Base-by-base conservation (phyloP, 1,140 invertebrate species). In the Lasioglossum baleicum region DNA sequence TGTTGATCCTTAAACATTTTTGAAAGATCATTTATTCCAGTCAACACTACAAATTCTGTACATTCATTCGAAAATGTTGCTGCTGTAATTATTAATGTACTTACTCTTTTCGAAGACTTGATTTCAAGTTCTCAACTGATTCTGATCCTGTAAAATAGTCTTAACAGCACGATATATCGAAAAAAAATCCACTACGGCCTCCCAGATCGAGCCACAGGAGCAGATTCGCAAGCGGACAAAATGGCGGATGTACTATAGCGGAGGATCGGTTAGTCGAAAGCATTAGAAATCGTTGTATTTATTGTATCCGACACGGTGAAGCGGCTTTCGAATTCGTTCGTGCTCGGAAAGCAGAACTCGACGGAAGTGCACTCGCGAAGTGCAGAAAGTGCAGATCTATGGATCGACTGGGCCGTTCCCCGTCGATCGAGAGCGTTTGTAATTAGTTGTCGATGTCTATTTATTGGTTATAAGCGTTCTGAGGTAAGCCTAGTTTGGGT, bases 251-350 rank as follows among this genome's bases (percentile, higher is more conserved):
- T 58, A 67, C n/a, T 26, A 40, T 67, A 58, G 22, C 42, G 51
- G 26, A 51, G 26, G 63, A 69, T 68, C 51, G 56, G 67, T 84
- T 82, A 76, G 63, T 85, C 61, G 82, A 84, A 81, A 80, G 80
- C 85, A 84, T 53, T 89, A 87, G 82, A 86, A 84, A 87, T 80
- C 86, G 83, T 87, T 90, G 88, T 91, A 91, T 91, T 90, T 91
- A 91, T 91, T 91, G 85, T 88, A 81, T 74, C 70, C 65, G 81
- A 67, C 44, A 60, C 61, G 61, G 56, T 35, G 58, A 48, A 51
- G 40, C 17, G 48, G 22, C 10, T n/a, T 73, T 31, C 26, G 42
- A 20, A 44, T n/a, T 44, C 40, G 64, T 20, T 66, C 63, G 63
- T 65, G 22, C 58, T 61, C 58, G 44, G 58, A 56, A 5, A 31